Conservation (phyloP, 2,888 invertebrate genomes). For the Sialis lutaria region DNA sequence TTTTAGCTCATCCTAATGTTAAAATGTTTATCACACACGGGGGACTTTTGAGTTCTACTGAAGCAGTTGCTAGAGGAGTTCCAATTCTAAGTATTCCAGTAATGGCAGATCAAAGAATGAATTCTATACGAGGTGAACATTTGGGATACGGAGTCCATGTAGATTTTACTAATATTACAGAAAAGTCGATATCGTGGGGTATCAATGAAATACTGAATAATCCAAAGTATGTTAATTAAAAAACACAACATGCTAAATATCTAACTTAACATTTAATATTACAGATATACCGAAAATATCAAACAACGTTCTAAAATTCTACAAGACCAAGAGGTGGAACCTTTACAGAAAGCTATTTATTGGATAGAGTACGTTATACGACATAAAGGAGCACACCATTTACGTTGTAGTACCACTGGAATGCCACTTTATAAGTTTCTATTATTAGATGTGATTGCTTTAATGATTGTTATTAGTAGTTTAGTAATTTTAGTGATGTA, state of each 20-base stretch:
- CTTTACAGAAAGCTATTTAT: constrained; percentile 3
- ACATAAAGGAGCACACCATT: constrained; percentile 7
- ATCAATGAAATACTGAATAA: constrained; percentile 22
- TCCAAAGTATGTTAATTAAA: constrained; percentile 11
- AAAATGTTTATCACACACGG: constrained; percentile 36
- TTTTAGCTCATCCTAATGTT: constrained; percentile 28
- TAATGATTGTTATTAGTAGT: too few species aligned
- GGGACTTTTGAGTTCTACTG: constrained; percentile 33
- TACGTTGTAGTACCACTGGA: constrained; percentile 3
- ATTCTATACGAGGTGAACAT: constrained; percentile 23
- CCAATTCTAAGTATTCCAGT: constrained; percentile 30
- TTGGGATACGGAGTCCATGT: constrained; percentile 23
- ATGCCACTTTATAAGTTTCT: constrained; percentile 6
- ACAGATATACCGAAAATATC: constrained; percentile 5
- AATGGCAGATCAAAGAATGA: constrained; percentile 26
- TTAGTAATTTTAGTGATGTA: too few species aligned
- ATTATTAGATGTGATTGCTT: constrained; percentile 7
- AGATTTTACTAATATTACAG: constrained; percentile 21
- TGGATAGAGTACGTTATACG: constrained; percentile 5
- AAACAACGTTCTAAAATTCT: constrained; percentile 7
- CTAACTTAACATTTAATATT: not conserved
- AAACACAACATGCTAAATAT: not conserved
- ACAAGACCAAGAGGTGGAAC: constrained; percentile 6
- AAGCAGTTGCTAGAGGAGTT: constrained; percentile 26
- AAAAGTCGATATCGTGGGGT: constrained; percentile 20